Percentiles rank a stretch among this genome's conserved stretches.
phyloP scores from a whole-genome alignment of 2,888 invertebrate genomes.

The Frankliniella intonsa region DNA sequence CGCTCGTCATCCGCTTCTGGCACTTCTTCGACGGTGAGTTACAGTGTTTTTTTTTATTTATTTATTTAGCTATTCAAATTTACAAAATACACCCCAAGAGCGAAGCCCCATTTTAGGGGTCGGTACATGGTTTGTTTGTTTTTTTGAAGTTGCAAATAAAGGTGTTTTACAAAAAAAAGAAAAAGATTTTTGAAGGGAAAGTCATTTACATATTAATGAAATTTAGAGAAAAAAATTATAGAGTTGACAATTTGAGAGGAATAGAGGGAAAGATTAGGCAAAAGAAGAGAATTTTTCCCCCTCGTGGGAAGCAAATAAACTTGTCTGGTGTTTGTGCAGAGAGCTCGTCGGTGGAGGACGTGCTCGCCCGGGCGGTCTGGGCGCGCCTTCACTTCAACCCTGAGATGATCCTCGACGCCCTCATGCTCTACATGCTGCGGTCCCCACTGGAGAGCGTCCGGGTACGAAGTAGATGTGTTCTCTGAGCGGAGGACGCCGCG shows the following conservation, averaged over 20 bases:
- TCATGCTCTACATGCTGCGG: conserved; percentile 67
- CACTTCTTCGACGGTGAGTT: neutral
- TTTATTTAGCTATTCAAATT: too few relatives aligned
- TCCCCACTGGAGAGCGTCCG: neutral
- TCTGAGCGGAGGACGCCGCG: neutral
- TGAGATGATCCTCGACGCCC: conserved; percentile 72
- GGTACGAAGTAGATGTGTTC: neutral
- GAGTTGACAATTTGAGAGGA: too few relatives aligned
- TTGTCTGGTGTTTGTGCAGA: neutral
- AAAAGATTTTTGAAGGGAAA: too few relatives aligned
- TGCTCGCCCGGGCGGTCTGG: neutral
- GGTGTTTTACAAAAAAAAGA: too few relatives aligned
- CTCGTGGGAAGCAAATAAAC: neutral
- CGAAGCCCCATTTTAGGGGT: too few relatives aligned
- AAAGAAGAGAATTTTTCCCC: too few relatives aligned
- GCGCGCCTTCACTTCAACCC: conserved; percentile 53
- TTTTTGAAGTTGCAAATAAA: too few relatives aligned
- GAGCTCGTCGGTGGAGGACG: neutral
- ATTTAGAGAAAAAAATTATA: too few relatives aligned
- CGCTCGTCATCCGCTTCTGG: neutral
- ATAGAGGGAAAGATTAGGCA: too few relatives aligned
- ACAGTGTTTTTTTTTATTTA: neutral
- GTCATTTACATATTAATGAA: too few relatives aligned
- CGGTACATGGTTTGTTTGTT: too few relatives aligned
- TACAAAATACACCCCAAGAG: too few relatives aligned